phyloP scores from a whole-genome alignment of 2,888 invertebrate genomes.

The Mactromeris polynyma region DNA sequence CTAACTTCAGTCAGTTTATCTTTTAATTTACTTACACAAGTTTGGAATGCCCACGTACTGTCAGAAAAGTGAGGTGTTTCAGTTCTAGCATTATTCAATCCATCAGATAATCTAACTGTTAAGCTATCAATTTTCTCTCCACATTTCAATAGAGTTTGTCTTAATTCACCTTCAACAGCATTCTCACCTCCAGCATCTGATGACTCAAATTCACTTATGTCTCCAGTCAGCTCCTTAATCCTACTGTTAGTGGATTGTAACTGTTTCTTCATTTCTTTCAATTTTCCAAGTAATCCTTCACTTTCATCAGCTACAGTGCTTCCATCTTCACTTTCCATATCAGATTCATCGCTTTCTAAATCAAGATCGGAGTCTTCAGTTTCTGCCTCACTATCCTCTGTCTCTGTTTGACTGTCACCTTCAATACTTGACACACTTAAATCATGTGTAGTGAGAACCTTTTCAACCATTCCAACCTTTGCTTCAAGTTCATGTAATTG shows the following conservation, averaged over 20 bases:
- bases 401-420: slow-evolving; percentile 60
- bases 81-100: slow-evolving; percentile 66
- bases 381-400: slow-evolving; percentile 66
- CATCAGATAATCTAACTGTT: slow-evolving; percentile 71
- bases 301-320: slow-evolving; percentile 54
- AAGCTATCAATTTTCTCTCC: slow-evolving; percentile 77
- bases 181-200: slow-evolving; percentile 50
- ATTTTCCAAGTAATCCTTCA: slow-evolving; percentile 72
- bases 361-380: slow-evolving; percentile 73
- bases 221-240: slow-evolving; percentile 74
- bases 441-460: slow-evolving; percentile 70
- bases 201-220: slow-evolving; percentile 64
- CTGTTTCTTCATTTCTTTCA: slow-evolving; percentile 80
- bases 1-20: slow-evolving; percentile 74
- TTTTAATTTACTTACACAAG: slow-evolving; percentile 77
- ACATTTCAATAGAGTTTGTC: slow-evolving; percentile 72
- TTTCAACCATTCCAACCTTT: slow-evolving; percentile 76
- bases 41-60: slow-evolving; percentile 75
- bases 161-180: slow-evolving; percentile 62
- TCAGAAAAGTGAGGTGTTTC: slow-evolving; percentile 66
- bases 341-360: slow-evolving; percentile 68
- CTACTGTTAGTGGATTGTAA: slow-evolving; percentile 75
- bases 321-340: slow-evolving; percentile 64
- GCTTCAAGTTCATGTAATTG: slow-evolving; percentile 78
- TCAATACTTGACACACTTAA: slow-evolving; percentile 58